Conservation (phyloP, 2,113 vertebrate species). For the Oreotrochilus melanogaster region DNA sequence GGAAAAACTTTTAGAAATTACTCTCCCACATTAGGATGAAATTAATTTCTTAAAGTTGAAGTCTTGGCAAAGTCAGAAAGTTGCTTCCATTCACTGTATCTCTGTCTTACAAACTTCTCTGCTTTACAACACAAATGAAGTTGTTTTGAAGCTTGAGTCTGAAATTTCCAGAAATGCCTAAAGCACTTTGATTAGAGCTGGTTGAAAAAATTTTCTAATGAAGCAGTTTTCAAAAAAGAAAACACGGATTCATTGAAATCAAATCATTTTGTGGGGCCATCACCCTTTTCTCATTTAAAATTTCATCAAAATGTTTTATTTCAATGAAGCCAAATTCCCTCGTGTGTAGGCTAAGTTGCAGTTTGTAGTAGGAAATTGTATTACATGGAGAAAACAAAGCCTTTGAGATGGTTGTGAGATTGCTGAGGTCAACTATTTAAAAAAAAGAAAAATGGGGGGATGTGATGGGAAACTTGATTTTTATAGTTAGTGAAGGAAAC, state of each 20-base stretch:
- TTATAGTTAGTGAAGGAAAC: neutral
- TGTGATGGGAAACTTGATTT: neutral
- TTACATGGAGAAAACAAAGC: neutral
- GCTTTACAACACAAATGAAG: conserved; percentile 35
- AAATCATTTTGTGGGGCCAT: neutral
- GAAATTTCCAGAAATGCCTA: conserved; percentile 36
- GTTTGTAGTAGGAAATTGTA: rapidly evolving
- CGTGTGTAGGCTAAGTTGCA: rapidly evolving
- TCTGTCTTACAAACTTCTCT: conserved; percentile 22
- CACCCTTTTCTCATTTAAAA: conserved; percentile 18
- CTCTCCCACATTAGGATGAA: conserved; percentile 69
- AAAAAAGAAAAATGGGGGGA: too few species aligned
- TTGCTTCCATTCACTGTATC: conserved; percentile 1
- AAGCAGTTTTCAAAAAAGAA: conserved; percentile 21
- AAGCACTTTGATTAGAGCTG: conserved; percentile 56
- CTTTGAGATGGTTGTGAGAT: neutral
- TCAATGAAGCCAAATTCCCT: neutral
- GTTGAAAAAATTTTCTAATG: conserved; percentile 31
- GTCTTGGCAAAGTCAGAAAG: conserved; percentile 46
- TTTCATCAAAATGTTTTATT: conserved; percentile 26
- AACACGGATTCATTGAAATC: neutral
- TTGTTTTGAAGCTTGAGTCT: conserved; percentile 29
- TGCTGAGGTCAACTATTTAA: neutral
- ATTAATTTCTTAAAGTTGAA: conserved; percentile 68
- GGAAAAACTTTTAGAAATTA: conserved; percentile 71